These are phyloP conservation scores for Tangara arthus DNA, from an alignment of 2,797 vertebrate genomes.

Conservation along the genomic window DNA sequence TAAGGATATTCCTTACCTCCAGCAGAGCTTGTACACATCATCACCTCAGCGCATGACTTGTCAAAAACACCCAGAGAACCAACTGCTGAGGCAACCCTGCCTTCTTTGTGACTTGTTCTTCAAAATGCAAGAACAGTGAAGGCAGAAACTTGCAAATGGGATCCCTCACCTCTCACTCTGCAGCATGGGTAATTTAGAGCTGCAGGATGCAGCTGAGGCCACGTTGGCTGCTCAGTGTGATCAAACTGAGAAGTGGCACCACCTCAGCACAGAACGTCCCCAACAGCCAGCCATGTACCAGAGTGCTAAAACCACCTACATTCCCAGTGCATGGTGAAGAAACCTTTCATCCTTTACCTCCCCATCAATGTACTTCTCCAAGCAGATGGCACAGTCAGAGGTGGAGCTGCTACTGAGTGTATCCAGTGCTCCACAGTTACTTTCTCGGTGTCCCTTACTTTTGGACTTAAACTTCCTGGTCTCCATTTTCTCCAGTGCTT, in stretches of 20 bases:
- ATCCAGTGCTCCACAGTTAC: constrained; percentile 87
- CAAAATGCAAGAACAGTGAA: background rate
- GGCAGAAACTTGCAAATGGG: background rate
- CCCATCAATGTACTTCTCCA: constrained; percentile 97
- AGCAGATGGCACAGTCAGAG: constrained; percentile 96
- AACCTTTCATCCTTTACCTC: constrained; percentile 81
- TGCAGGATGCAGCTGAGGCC: background rate
- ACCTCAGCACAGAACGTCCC: background rate
- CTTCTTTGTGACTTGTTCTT: background rate
- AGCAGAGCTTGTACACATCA: background rate
- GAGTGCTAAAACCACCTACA: background rate
- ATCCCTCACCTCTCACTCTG: background rate
- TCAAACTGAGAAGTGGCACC: background rate
- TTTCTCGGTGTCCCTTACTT: constrained; percentile 88
- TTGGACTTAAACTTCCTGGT: constrained; percentile 97
- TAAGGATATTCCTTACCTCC: background rate
- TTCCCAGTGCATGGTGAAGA: background rate
- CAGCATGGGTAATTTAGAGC: background rate
- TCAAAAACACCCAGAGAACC: background rate
- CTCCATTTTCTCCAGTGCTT: constrained; percentile 98
- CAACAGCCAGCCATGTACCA: background rate
- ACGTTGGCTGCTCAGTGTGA: background rate
- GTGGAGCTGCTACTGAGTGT: constrained; percentile 95
- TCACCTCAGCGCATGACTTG: background rate
- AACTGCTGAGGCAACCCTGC: background rate